Conservation (phyloP, 1,140 invertebrate species). For the Thaumetopoea pityocampa region DNA sequence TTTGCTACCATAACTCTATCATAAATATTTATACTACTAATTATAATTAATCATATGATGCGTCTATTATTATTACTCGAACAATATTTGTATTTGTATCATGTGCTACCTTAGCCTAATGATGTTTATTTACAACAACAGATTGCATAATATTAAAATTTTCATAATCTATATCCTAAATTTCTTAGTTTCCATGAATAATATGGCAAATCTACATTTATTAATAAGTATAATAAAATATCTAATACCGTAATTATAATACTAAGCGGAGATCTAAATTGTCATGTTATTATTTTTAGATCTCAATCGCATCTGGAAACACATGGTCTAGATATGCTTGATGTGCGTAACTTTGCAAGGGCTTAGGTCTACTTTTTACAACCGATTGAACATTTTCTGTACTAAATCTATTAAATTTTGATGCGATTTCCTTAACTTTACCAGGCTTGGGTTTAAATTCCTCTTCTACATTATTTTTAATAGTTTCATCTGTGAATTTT, state of each 20-base stretch:
- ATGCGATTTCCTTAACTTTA: constrained; percentile 69
- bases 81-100: no score
- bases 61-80: no score
- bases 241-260: constrained; percentile 22
- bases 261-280: constrained; percentile 46
- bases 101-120: not conserved
- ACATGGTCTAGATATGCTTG: constrained; percentile 71
- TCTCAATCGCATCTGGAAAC: constrained; percentile 72
- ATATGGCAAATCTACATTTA: constrained; percentile 30
- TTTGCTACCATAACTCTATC: no score
- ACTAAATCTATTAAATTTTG: constrained; percentile 54
- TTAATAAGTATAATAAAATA: constrained; percentile 27
- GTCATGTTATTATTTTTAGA: constrained; percentile 42
- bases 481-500: constrained; percentile 28
- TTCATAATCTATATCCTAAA: no score
- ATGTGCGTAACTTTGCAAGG: constrained; percentile 63
- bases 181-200: no score
- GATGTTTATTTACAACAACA: no score
- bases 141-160: no score
- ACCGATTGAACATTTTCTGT: constrained; percentile 32
- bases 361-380: constrained; percentile 58
- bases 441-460: constrained; percentile 52
- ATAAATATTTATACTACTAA: no score
- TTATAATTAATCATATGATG: no score
- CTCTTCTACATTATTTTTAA: constrained; percentile 22